Conservation (phyloP, 2,797 vertebrate genomes). For the Cynopterus sphinx region DNA sequence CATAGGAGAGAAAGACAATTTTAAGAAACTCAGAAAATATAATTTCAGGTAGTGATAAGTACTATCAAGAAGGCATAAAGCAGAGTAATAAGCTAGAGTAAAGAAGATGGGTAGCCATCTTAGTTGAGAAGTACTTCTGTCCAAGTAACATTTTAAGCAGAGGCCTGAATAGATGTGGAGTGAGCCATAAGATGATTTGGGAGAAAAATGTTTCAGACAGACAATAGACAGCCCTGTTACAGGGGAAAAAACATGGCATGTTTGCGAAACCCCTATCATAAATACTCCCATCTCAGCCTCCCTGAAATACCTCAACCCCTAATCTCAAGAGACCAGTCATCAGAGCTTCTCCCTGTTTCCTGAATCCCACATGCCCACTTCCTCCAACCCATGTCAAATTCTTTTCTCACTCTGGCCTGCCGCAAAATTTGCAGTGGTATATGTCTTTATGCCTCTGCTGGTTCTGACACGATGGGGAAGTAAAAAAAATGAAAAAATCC, state of each 20-base stretch:
- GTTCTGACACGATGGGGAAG: not conserved
- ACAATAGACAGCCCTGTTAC: not conserved
- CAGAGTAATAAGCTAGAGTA: not conserved
- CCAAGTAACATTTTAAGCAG: not conserved
- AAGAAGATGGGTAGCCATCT: not conserved
- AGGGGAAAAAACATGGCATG: not conserved
- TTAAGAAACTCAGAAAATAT: not conserved
- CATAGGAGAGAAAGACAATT: constrained; percentile 6
- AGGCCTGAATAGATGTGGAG: not conserved
- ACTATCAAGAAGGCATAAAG: not conserved
- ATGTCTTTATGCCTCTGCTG: not conserved
- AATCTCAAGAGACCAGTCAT: not conserved
- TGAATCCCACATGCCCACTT: not conserved
- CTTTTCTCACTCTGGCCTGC: not conserved
- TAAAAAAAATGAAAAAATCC: not conserved
- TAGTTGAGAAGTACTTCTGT: not conserved
- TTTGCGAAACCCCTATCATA: not conserved
- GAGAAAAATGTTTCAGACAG: not conserved
- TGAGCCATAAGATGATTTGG: too few relatives aligned
- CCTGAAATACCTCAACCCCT: not conserved
- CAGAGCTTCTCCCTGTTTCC: not conserved
- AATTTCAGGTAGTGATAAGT: not conserved
- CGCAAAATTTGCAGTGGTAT: not conserved
- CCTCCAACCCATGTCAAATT: not conserved
- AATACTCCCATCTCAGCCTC: not conserved